Conservation (phyloP, 2,113 vertebrate species). For the Callaeas wilsoni region DNA sequence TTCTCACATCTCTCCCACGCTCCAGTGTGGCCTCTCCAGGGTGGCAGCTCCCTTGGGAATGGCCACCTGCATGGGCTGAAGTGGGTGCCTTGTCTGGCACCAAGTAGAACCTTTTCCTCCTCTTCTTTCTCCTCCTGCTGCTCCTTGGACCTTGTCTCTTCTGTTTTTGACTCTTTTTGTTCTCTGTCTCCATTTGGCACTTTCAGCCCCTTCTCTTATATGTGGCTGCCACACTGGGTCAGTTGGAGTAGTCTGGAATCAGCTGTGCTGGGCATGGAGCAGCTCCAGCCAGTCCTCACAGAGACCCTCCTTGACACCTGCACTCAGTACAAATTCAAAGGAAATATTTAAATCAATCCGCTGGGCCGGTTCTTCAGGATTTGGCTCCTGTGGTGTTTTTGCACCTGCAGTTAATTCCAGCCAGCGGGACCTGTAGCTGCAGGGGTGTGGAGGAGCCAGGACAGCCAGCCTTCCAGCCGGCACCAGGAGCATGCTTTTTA, state of each 20-base stretch:
- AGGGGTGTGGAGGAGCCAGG: background rate
- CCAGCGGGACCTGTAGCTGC: background rate
- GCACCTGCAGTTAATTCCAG: background rate
- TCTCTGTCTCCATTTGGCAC: background rate
- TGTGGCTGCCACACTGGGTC: rapidly evolving
- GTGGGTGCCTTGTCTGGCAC: background rate
- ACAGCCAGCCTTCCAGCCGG: background rate
- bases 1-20: background rate
- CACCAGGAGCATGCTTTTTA: background rate
- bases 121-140: background rate
- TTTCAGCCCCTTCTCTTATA: background rate
- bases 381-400: background rate
- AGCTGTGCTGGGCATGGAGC: rapidly evolving
- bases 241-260: background rate
- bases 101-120: background rate
- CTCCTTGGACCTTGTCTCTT: background rate
- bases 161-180: background rate
- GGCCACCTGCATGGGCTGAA: background rate
- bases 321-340: background rate
- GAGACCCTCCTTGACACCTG: background rate
- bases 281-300: background rate
- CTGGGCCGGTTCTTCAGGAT: background rate
- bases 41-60: background rate
- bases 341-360: background rate
- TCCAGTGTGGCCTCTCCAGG: rapidly evolving